Evolutionary conservation across 2,797 vertebrate genomes (phyloP).

Genomic region (Sparus aurata): DNA sequence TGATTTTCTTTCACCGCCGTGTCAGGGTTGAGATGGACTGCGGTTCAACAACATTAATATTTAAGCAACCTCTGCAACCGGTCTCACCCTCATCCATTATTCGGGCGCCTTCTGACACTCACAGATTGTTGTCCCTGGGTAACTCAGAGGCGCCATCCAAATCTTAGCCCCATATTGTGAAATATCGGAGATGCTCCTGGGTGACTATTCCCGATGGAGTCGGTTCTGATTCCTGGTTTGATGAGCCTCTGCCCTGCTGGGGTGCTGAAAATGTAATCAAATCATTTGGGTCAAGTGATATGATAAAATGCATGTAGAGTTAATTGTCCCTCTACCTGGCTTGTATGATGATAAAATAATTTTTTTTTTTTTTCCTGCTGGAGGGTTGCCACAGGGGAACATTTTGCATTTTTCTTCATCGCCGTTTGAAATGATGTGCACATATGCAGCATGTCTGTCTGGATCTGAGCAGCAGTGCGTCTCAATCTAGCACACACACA

Average conservation of each 20-base stretch:
- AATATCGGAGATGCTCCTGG: slow-evolving; percentile 45
- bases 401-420: slow-evolving; percentile 46
- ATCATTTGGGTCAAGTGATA: slow-evolving; percentile 20
- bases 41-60: slow-evolving; percentile 82
- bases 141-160: slow-evolving; percentile 59
- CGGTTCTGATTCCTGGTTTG: slow-evolving; percentile 29
- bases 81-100: slow-evolving; percentile 80
- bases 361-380: slow-evolving; percentile 82
- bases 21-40: slow-evolving; percentile 76
- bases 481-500: slow-evolving; percentile 27
- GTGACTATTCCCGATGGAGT: slow-evolving; percentile 26
- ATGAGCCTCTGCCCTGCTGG: slow-evolving; percentile 39
- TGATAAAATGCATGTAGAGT: slow-evolving; percentile 60
- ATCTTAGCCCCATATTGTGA: slow-evolving; percentile 48
- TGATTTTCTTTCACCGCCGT: slow-evolving; percentile 72
- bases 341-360: slow-evolving; percentile 83
- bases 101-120: slow-evolving; percentile 71
- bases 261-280: slow-evolving; percentile 28
- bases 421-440: slow-evolving; percentile 51
- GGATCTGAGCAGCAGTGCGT: slow-evolving; percentile 39
- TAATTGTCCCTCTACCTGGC: slow-evolving; percentile 76
- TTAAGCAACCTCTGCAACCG: slow-evolving; percentile 72
- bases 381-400: slow-evolving; percentile 37
- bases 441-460: slow-evolving; percentile 18
- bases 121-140: slow-evolving; percentile 71